Evolutionary conservation across 2,888 invertebrate species (phyloP), one percentile per base, ranked within the genome.

Genomic region (Spodoptera littoralis): DNA sequence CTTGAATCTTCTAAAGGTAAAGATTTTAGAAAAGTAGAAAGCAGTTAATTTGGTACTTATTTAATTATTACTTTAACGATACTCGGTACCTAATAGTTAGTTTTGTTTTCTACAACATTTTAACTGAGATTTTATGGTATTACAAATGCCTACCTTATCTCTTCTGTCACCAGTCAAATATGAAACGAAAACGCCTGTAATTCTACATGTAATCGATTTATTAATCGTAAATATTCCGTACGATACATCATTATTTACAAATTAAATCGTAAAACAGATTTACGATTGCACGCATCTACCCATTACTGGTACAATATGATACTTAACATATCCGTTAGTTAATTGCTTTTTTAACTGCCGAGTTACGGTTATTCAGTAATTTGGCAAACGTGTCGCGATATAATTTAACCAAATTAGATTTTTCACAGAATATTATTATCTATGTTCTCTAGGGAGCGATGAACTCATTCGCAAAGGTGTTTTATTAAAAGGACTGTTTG

Each of bases 361-460:
- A 5, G 45, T 59, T 59, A 62, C 73, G 76, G 66, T 73, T 73
- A 59, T 60, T 59, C 18, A 50, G 52, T 56, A n/a, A 59, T 75
- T 71, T 61, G 45, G 59, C 55, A 61, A 56, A 70, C 55, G 41
- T 58, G 69, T 60, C 67, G 27, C 45, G 49, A 41, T 48, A 41
- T 57, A 63, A 53, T 56, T 47, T 54, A 68, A 59, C n/a, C 24
- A 60, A 65, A 73, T 54, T 50, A 57, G 43, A 13, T 12, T 30
- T 27, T 48, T 8, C n/a, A 49, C 13, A 41, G 18, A 45, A 50
- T 63, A 42, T 70, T 45, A 30, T 30, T 36, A 36, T 36, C 36
- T 36, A 8, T 36, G 8, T 57, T 43, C n/a, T 43, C 5, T 22
- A 53, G 47, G 46, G 72, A 55, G 48, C 58, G 58, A 43, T 65